Conservation (phyloP, 2,797 vertebrate species). For the Spinus pinus region DNA sequence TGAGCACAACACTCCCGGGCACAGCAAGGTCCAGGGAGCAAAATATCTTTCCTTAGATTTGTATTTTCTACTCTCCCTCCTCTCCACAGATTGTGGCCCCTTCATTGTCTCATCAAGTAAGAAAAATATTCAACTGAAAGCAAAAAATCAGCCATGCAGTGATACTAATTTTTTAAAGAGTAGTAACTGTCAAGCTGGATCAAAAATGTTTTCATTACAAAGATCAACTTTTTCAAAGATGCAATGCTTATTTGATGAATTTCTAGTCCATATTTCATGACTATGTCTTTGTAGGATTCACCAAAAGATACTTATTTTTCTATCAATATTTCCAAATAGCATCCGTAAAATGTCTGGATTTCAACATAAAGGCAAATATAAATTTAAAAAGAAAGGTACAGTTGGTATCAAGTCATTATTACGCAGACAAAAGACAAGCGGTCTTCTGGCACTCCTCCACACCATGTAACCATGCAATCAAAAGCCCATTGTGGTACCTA, state of each 20-base stretch:
- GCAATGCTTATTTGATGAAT: neutral
- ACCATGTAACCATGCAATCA: neutral
- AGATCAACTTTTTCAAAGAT: neutral
- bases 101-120: neutral
- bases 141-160: neutral
- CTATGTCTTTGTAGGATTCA: neutral
- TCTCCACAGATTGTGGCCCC: neutral
- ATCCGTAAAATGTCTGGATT: neutral
- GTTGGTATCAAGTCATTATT: neutral
- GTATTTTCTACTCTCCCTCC: neutral
- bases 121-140: neutral
- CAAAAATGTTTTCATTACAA: neutral
- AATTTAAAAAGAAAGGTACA: neutral
- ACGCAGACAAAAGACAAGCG: neutral
- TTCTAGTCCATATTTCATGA: neutral
- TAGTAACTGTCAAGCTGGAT: neutral
- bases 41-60: neutral
- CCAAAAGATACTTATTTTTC: neutral
- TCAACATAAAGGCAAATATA: neutral
- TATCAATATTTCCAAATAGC: neutral
- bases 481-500: neutral
- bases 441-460: neutral
- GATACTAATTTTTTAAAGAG: neutral
- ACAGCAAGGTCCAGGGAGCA: neutral
- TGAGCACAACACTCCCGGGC: rapidly evolving